A percentile compares a stretch with the other conserved stretches of the same genome.
Conservation (phyloP, 2,113 vertebrate species). For the Mus musculus region GRCm39 chr10:92757001-92757500, state of each 20-base stretch:
- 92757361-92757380: too few species aligned
- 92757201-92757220: conserved; percentile 82
- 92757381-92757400: too few species aligned
- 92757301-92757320: conserved; percentile 84
- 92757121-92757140: neutral
- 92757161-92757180: conserved; percentile 52
- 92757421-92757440: too few species aligned
- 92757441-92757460: too few species aligned
- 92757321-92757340: conserved; percentile 48
- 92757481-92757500: too few species aligned
- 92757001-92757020: neutral
- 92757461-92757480: too few species aligned
- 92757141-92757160: neutral
- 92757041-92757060: neutral
- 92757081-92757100: neutral
- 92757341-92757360: conserved; percentile 41
- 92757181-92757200: conserved; percentile 80
- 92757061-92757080: neutral
- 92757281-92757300: conserved; percentile 87
- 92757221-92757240: conserved; percentile 85
- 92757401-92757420: too few species aligned
- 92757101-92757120: neutral
- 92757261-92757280: conserved; percentile 88
- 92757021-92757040: neutral
- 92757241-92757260: conserved; percentile 84